These are phyloP conservation scores for Jaculus jaculus DNA, from an alignment of 2,113 vertebrate species.

Conservation along the genomic window DNA sequence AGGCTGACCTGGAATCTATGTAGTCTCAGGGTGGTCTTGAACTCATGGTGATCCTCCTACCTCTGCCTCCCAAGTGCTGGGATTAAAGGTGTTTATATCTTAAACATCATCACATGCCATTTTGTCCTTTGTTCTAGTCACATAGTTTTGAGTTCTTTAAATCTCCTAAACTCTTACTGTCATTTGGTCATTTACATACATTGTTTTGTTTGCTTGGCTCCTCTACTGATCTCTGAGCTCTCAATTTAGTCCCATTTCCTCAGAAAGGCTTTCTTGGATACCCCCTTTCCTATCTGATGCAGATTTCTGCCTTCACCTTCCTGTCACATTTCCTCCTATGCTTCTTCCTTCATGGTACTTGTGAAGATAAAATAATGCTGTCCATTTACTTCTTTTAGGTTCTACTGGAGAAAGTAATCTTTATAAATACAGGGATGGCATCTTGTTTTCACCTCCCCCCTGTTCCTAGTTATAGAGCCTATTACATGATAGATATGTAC, in stretches of 20 bases:
- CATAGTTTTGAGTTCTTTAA: constrained; percentile 9
- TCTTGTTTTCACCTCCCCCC: constrained; percentile 15
- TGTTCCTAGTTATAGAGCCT: not conserved
- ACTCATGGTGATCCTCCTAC: not conserved
- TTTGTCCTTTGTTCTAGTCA: not conserved
- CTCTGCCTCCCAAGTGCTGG: not conserved
- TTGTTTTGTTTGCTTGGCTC: not conserved
- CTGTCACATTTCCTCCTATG: not conserved
- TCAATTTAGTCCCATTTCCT: constrained; percentile 21
- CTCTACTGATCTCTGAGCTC: not conserved
- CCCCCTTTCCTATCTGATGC: not conserved
- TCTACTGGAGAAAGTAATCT: constrained; percentile 10
- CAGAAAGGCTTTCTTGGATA: not conserved
- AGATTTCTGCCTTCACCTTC: not conserved
- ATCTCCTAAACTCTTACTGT: not conserved
- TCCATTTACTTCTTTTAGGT: not conserved
- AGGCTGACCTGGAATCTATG: too few relatives aligned
- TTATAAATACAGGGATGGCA: not conserved
- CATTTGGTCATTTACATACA: not conserved
- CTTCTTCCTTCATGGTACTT: constrained; percentile 40
- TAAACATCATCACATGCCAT: not conserved
- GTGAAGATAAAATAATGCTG: constrained; percentile 3
- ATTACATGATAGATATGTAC: not conserved
- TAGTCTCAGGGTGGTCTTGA: not conserved
- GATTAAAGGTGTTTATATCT: not conserved